Base-by-base conservation (phyloP, 2,113 vertebrate genomes). In the Tursiops truncatus region DNA sequence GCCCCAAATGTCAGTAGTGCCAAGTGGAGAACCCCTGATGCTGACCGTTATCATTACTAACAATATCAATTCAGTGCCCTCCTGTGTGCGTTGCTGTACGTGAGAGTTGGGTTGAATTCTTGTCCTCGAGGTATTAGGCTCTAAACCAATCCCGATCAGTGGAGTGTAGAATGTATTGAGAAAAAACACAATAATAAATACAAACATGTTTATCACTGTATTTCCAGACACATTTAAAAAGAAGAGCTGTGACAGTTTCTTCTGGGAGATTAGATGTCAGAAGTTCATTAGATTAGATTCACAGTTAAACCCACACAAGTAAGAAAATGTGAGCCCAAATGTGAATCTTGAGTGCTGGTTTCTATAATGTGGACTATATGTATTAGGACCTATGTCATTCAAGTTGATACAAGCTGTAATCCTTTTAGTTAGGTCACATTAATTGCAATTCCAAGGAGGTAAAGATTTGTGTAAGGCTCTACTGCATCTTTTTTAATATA, bases 51-150 rank as follows among this genome's bases (percentile, higher is more conserved):
- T 65, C 10, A 33, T 8, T 2, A 58, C 1, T n/a, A n/a, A 47
- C 2, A 3, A 1, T 50, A 4, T 33, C 3, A 21, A 9, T 7
- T 5, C 15, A 44, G 53, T 15, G 17, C 36, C 11, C 80, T 44
- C 9, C 33, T 41, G 62, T 11, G 21, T 31, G 10, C 3, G 0
- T 3, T 0, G 17, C 12, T 47, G 20, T 11, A 7, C 23, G 3
- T 3, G 36, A 47, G 17, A 44, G 11, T 21, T 68, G 14, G 11
- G 26, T 4, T 71, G 44, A 56, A 18, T 33, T 44, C 33, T 87
- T 62, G 6, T 82, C 21, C 44, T 86, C 2, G 0, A 17, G 26
- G 11, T 5, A 23, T 12, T 33, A 33, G 28, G 8, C 8, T 5
- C 33, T 36, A 5, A 88, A 15, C 33, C 4, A 6, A 2, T 41